phyloP scores from a whole-genome alignment of 2,113 vertebrate genomes.

The Kryptolebias marmoratus region DNA sequence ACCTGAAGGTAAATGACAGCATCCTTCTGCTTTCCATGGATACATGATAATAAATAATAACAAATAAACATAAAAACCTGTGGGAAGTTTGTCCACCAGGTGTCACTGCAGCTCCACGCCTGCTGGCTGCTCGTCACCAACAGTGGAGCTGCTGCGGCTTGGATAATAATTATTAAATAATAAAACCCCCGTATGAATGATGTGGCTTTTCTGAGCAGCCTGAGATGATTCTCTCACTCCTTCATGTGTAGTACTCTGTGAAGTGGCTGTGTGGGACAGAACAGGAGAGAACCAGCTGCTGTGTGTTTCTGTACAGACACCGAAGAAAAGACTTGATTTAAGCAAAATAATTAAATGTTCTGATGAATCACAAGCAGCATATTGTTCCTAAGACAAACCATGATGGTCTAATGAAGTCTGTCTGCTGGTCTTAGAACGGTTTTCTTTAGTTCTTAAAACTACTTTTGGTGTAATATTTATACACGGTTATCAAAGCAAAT shows the following conservation, averaged over 20 bases:
- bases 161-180: slow-evolving; percentile 6
- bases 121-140: not conserved
- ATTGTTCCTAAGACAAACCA: too few relatives aligned
- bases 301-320: not conserved
- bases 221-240: slow-evolving; percentile 7
- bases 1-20: not conserved
- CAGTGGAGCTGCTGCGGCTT: slow-evolving; percentile 12
- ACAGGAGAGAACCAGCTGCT: not conserved
- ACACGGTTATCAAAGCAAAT: too few relatives aligned
- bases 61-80: not conserved
- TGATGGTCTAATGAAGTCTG: too few relatives aligned
- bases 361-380: too few relatives aligned
- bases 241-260: not conserved
- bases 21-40: slow-evolving; percentile 17
- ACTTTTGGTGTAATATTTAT: too few relatives aligned
- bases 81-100: slow-evolving; percentile 30
- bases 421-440: too few relatives aligned
- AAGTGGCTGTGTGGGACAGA: not conserved
- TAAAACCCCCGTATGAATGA: slow-evolving; percentile 5
- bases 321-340: not conserved
- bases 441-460: too few relatives aligned
- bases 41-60: slow-evolving; percentile 29
- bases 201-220: slow-evolving; percentile 14
- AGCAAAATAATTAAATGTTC: too few relatives aligned
- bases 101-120: slow-evolving; percentile 37